Percentiles rank a stretch among this genome's conserved stretches.
Conservation (phyloP, 2,888 invertebrate genomes). For the Caenorhabditis virilis region DNA sequence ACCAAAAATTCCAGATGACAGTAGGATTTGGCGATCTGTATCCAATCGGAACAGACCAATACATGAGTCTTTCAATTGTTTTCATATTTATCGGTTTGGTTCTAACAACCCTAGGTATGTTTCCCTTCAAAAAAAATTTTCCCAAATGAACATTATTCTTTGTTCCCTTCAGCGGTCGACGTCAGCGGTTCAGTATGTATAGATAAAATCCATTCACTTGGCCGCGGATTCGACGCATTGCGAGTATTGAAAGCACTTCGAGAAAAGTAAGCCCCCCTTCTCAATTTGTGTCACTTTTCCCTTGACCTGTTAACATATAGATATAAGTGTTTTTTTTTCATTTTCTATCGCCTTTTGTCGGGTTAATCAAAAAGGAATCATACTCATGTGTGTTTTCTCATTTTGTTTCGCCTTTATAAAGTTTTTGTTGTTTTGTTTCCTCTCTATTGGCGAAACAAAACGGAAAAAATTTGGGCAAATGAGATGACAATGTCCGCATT, state of each 20-base stretch:
- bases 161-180: conserved; percentile 42
- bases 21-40: conserved; percentile 67
- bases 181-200: conserved; percentile 59
- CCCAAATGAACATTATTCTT: too few relatives aligned
- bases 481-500: too few relatives aligned
- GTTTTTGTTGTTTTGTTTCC: too few relatives aligned
- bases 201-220: conserved; percentile 54
- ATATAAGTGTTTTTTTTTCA: neutral
- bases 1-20: conserved; percentile 50
- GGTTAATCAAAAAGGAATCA: conserved; percentile 16
- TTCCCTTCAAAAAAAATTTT: too few relatives aligned
- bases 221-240: conserved; percentile 51
- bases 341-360: conserved; percentile 6
- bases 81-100: conserved; percentile 66
- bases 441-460: too few relatives aligned
- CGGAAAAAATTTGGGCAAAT: too few relatives aligned
- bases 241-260: conserved; percentile 39
- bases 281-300: conserved; percentile 9
- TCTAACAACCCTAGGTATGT: conserved; percentile 39
- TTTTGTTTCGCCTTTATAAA: too few relatives aligned
- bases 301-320: neutral
- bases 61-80: conserved; percentile 59
- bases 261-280: conserved; percentile 13
- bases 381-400: conserved; percentile 17
- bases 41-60: conserved; percentile 50